These are phyloP conservation scores for Pseudomyrmex flavicornis DNA, from an alignment of 1,140 invertebrate genomes.

Conservation along the genomic window DNA sequence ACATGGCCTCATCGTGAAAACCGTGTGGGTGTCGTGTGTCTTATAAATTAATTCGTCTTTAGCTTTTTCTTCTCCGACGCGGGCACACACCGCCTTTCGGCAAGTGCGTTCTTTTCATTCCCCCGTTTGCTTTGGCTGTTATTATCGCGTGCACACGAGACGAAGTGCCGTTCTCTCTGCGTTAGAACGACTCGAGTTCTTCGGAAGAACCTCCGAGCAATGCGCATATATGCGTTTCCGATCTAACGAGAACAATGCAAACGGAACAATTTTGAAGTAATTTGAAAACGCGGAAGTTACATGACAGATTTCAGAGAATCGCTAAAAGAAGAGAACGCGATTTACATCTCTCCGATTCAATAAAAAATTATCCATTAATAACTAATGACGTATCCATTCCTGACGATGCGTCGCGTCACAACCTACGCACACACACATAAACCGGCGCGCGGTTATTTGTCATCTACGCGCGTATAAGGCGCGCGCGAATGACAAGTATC, in stretches of 20 bases:
- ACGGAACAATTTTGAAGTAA: background rate
- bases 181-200: no score
- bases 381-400: background rate
- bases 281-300: background rate
- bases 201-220: background rate
- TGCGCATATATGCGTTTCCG: background rate
- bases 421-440: no score
- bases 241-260: background rate
- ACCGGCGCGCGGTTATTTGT: background rate
- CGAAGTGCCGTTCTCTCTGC: no score
- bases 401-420: background rate
- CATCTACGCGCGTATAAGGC: background rate
- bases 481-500: conserved; percentile 78
- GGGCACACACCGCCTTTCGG: background rate
- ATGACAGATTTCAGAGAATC: no score
- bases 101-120: conserved; percentile 5
- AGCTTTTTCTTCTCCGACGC: conserved; percentile 12
- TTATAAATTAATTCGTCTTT: conserved; percentile 77
- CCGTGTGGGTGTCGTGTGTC: conserved; percentile 75
- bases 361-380: background rate
- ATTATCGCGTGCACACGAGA: no score
- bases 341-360: background rate
- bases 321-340: background rate
- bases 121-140: no score
- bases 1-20: conserved; percentile 75